Evolutionary conservation across 2,888 invertebrate genomes (phyloP).

Genomic region (Lissocephala sabroskyi): DNA sequence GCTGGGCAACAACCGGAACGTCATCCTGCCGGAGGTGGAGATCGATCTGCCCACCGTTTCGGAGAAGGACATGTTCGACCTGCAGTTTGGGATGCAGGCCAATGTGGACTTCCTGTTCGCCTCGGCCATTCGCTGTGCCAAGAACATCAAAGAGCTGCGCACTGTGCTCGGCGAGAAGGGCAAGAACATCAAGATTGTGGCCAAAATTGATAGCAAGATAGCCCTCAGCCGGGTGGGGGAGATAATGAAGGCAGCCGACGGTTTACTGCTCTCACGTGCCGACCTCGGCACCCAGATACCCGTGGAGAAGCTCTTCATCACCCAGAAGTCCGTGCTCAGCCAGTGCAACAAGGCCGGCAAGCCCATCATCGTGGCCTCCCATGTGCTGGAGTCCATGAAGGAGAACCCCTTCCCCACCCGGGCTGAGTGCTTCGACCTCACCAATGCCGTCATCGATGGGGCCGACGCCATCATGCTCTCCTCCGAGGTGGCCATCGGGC

Average conservation of each 20-base stretch:
- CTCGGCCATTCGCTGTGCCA: constrained; percentile 92
- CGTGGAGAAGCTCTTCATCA: constrained; percentile 94
- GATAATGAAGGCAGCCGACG: constrained; percentile 92
- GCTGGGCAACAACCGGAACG: constrained; percentile 94
- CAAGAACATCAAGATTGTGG: constrained; percentile 91
- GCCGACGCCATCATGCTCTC: constrained; percentile 98
- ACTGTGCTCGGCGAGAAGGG: constrained; percentile 87
- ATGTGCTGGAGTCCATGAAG: constrained; percentile 97
- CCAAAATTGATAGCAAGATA: constrained; percentile 98
- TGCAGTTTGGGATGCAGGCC: constrained; percentile 89
- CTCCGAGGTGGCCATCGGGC: constrained; percentile 97
- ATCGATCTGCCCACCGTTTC: constrained; percentile 97
- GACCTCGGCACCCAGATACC: constrained; percentile 98
- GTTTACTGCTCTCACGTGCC: constrained; percentile 96
- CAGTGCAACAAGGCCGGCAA: constrained; percentile 94
- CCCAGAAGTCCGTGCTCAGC: constrained; percentile 96
- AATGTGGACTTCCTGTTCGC: constrained; percentile 91
- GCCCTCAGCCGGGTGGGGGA: constrained; percentile 92
- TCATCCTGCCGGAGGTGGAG: constrained; percentile 92
- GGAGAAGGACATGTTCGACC: constrained; percentile 92
- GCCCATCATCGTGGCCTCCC: constrained; percentile 96
- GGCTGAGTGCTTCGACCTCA: constrained; percentile 96
- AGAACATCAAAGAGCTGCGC: constrained; percentile 87
- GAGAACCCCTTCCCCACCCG: constrained; percentile 93
- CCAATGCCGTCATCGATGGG: constrained; percentile 96